These are phyloP conservation scores for Nibea albiflora DNA, from an alignment of 2,113 vertebrate species.

Conservation along the genomic window DNA sequence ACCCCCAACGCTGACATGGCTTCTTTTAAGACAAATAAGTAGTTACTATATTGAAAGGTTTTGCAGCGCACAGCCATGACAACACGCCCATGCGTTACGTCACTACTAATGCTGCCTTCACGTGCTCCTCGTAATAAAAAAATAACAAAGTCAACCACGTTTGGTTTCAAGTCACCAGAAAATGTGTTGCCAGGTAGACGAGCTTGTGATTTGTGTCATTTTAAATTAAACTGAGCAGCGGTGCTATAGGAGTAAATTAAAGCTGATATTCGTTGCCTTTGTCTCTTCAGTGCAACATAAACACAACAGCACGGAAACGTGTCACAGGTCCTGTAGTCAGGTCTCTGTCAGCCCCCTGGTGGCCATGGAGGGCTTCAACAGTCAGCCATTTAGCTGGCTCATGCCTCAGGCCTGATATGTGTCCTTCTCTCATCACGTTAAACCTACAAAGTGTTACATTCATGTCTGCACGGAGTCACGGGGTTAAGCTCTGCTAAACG, in stretches of 20 bases:
- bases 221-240: neutral
- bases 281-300: neutral
- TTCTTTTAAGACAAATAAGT: constrained; percentile 55
- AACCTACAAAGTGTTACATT: neutral
- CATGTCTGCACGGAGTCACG: neutral
- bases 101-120: constrained; percentile 69
- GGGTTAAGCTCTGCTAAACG: neutral
- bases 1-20: constrained; percentile 42
- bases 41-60: constrained; percentile 48
- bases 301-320: neutral
- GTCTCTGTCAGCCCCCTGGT: neutral
- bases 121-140: constrained; percentile 47
- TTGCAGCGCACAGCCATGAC: constrained; percentile 70
- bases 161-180: neutral
- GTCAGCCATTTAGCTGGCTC: neutral
- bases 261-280: neutral
- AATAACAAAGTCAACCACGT: neutral
- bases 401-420: neutral
- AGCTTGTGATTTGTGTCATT: neutral
- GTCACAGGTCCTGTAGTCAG: neutral
- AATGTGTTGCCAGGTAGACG: neutral
- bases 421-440: neutral
- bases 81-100: constrained; percentile 80
- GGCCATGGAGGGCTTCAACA: neutral
- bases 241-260: neutral